phyloP scores from a whole-genome alignment of 2,888 invertebrate genomes.

The Acanthopleura granulata region DNA sequence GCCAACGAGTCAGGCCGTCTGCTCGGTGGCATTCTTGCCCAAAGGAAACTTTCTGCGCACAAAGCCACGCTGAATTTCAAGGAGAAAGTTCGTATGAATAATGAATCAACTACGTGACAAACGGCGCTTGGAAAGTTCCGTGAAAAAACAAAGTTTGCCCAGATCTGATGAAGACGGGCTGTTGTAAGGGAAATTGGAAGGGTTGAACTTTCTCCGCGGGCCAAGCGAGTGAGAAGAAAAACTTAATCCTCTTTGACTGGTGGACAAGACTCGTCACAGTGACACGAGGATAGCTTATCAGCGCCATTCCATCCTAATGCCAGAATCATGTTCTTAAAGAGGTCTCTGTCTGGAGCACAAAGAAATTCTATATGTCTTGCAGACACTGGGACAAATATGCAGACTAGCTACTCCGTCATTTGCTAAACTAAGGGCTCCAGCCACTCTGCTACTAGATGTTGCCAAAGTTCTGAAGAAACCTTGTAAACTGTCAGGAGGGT shows the following conservation, averaged over 20 bases:
- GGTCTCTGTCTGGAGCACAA: background rate
- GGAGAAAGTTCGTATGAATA: background rate
- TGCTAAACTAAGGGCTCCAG: no score
- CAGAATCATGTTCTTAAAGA: background rate
- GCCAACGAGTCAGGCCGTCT: background rate
- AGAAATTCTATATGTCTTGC: no score
- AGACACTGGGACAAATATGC: no score
- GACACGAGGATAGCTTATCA: no score
- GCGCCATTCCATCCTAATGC: background rate
- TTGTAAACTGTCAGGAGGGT: no score
- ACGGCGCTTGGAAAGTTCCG: background rate
- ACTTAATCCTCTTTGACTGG: no score
- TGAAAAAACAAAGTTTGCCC: background rate
- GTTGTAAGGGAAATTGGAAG: background rate
- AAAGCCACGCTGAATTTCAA: background rate
- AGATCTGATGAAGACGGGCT: constrained; percentile 1
- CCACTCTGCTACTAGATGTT: no score
- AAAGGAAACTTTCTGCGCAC: background rate
- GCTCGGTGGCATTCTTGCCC: background rate
- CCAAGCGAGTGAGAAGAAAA: background rate
- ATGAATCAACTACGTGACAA: constrained; percentile 1
- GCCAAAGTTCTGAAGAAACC: no score
- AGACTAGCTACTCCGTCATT: no score
- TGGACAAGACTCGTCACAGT: no score
- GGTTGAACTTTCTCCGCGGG: background rate